Conservation (phyloP, 2,888 invertebrate species). For the Chrysomela aeneicollis region DNA sequence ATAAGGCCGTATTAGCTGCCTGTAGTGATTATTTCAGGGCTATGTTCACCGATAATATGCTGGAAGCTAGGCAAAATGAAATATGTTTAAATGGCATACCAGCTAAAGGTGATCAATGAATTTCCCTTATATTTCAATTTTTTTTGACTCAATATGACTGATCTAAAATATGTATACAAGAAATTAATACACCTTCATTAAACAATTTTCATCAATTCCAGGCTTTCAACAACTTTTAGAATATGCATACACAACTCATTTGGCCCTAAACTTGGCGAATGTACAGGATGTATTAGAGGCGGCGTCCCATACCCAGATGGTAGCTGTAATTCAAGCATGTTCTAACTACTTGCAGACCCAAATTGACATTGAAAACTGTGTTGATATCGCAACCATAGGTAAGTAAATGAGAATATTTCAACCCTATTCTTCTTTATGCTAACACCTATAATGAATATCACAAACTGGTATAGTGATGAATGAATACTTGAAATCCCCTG, state of each 20-base stretch:
- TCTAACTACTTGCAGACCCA: conserved; percentile 72
- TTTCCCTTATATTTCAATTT: not conserved
- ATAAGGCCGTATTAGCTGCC: conserved; percentile 74
- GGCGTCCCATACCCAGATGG: conserved; percentile 72
- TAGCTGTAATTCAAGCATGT: conserved; percentile 72
- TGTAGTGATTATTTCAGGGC: conserved; percentile 79
- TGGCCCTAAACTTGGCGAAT: conserved; percentile 68
- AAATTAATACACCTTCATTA: not conserved
- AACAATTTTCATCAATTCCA: conserved; percentile 17
- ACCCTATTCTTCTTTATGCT: too few species aligned
- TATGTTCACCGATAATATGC: conserved; percentile 77
- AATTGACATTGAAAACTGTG: conserved; percentile 74
- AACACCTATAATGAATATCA: too few species aligned
- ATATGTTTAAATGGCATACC: conserved; percentile 73
- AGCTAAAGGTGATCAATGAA: conserved; percentile 61
- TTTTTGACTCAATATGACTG: too few species aligned
- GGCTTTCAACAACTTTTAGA: conserved; percentile 70
- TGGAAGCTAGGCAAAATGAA: conserved; percentile 71
- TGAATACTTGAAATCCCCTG: too few species aligned
- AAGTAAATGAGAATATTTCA: too few species aligned
- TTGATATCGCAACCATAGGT: conserved; percentile 71
- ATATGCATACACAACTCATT: conserved; percentile 73
- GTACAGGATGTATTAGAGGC: conserved; percentile 74
- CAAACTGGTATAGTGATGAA: too few species aligned
- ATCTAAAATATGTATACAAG: too few species aligned